Percentiles rank a stretch among this genome's conserved stretches.
phyloP scores from a whole-genome alignment of 2,797 vertebrate species.

The Otolemur crassicaudatus region DNA sequence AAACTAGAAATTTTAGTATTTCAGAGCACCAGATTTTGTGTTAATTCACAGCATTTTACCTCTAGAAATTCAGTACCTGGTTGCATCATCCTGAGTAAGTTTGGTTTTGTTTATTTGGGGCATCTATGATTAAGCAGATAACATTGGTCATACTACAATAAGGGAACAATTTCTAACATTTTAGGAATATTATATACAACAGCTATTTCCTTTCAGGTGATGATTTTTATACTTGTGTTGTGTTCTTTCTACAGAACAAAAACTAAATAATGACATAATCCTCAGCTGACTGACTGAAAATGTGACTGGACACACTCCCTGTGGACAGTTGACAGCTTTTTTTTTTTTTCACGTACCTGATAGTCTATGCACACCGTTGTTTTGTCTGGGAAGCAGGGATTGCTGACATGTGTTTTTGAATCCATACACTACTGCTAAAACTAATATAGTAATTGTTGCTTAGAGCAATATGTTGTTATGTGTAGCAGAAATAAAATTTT shows the following conservation, averaged over 20 bases:
- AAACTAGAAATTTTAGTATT: conserved; percentile 54
- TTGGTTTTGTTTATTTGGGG: conserved; percentile 67
- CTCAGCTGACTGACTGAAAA: conserved; percentile 92
- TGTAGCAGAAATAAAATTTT: conserved; percentile 81
- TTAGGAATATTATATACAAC: conserved; percentile 71
- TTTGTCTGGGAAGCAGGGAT: conserved; percentile 73
- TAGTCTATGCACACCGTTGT: conserved; percentile 79
- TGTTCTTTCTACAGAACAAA: conserved; percentile 93
- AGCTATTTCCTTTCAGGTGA: conserved; percentile 85
- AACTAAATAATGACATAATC: conserved; percentile 92
- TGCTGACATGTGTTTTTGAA: conserved; percentile 77
- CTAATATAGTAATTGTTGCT: conserved; percentile 74
- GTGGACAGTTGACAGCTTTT: conserved; percentile 91
- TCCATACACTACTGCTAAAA: conserved; percentile 77
- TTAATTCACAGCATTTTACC: conserved; percentile 65
- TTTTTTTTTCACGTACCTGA: conserved; percentile 76
- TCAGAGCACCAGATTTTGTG: conserved; percentile 58
- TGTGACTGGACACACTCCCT: conserved; percentile 91
- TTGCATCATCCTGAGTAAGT: conserved; percentile 66
- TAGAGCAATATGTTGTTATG: conserved; percentile 80
- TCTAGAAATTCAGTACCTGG: conserved; percentile 65
- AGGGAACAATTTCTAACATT: conserved; percentile 52
- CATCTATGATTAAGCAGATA: conserved; percentile 49
- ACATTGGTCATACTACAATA: conserved; percentile 41
- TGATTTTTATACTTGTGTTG: conserved; percentile 90